Conservation (phyloP, 1,140 invertebrate genomes). For the Leptopilina boulardi region DNA sequence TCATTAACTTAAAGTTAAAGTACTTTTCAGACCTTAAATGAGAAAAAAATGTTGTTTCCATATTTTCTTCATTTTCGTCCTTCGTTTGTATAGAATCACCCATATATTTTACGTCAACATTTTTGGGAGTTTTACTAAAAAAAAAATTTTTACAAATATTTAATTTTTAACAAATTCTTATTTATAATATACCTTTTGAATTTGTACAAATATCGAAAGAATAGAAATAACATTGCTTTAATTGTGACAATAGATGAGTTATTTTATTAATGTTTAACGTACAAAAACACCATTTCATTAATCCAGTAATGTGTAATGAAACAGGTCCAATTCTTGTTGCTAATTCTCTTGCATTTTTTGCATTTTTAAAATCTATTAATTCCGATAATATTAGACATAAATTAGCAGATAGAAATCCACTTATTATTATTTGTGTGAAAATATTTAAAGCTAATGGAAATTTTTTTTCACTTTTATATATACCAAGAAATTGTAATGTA, state of each 20-base stretch:
- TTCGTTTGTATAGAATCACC: no score
- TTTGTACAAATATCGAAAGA: neutral
- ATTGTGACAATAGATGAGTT: neutral
- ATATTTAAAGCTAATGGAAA: neutral
- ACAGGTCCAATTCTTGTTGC: constrained; percentile 18
- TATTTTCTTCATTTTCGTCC: no score
- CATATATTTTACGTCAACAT: no score
- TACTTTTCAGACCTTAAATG: no score
- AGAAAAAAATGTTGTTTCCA: no score
- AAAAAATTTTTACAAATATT: no score
- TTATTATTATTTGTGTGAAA: neutral
- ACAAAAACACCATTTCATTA: constrained; percentile 13
- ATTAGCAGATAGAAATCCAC: neutral
- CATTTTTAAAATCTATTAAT: neutral
- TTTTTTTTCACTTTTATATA: neutral
- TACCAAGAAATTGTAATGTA: constrained; percentile 7
- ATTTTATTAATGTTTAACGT: constrained; percentile 2
- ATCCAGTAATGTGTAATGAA: neutral
- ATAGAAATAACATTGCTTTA: neutral
- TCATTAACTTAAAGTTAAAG: no score
- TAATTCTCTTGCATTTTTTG: neutral
- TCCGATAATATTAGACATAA: neutral
- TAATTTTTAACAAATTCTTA: no score
- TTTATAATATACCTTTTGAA: neutral
- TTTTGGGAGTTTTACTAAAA: no score